Evolutionary conservation across 2,113 vertebrate species (phyloP).

Genomic region (Aegotheles bennettii): DNA sequence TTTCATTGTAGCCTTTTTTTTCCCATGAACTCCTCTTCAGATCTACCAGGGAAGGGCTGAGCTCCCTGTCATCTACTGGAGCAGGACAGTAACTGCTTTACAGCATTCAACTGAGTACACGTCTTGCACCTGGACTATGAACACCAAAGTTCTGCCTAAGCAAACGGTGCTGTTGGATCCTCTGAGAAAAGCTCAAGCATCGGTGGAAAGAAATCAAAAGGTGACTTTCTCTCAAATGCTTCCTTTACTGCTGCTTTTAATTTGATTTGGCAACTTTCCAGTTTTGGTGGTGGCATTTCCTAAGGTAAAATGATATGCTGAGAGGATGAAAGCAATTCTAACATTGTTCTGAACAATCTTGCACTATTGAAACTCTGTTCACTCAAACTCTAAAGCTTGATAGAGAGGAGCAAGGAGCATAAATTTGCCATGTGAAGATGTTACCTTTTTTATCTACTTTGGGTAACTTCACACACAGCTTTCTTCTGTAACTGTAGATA

Average conservation of each 20-base stretch:
- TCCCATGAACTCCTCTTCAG: neutral
- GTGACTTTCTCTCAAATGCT: neutral
- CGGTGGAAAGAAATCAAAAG: neutral
- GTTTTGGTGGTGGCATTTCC: neutral
- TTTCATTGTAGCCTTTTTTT: neutral
- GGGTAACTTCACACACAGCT: neutral
- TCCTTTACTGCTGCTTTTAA: neutral
- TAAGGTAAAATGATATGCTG: neutral
- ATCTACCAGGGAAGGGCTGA: neutral
- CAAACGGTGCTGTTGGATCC: neutral
- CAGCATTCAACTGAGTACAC: neutral
- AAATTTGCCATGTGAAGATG: neutral
- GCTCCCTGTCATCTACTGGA: neutral
- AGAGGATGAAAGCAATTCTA: neutral
- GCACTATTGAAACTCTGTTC: neutral
- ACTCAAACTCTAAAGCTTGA: neutral
- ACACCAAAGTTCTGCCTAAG: neutral
- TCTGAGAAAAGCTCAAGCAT: neutral
- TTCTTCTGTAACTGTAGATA: neutral
- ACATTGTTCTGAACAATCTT: neutral
- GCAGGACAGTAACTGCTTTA: neutral
- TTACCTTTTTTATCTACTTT: neutral
- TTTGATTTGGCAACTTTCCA: neutral
- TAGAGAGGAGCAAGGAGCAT: neutral
- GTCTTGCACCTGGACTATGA: neutral